A percentile compares a stretch with the other conserved stretches of the same genome.
Conservation (phyloP, 2,888 invertebrate genomes). For the Scaptomyza caliginosa region DNA sequence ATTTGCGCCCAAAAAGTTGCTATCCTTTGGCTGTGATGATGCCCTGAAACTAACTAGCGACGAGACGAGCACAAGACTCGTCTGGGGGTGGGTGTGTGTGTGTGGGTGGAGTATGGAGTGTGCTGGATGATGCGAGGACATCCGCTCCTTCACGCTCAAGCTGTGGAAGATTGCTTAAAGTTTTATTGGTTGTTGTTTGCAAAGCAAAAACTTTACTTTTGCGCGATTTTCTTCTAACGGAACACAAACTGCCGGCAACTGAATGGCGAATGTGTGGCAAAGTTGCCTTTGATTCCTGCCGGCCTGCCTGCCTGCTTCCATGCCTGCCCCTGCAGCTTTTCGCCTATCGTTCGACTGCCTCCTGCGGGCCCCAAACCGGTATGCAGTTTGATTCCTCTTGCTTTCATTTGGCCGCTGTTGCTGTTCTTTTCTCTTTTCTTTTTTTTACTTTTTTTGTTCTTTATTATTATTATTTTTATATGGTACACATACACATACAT, state of each 20-base stretch:
- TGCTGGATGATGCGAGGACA: constrained; percentile 27
- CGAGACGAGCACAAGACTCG: constrained; percentile 7
- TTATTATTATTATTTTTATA: constrained; percentile 14
- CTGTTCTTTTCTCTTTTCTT: constrained; percentile 2
- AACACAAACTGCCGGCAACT: constrained; percentile 57
- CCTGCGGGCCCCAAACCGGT: constrained; percentile 7
- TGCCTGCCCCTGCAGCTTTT: constrained; percentile 19
- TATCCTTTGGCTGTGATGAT: constrained; percentile 36
- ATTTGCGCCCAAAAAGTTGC: constrained; percentile 54
- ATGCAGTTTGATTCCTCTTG: constrained; percentile 46
- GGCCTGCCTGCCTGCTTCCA: constrained; percentile 21
- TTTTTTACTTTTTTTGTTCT: constrained; percentile 6
- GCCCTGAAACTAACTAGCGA: constrained; percentile 30
- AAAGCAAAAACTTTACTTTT: constrained; percentile 77
- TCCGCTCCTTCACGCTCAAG: constrained; percentile 64
- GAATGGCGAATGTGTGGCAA: constrained; percentile 57
- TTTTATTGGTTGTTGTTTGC: constrained; percentile 81
- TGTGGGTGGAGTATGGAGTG: background rate
- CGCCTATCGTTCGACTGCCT: background rate
- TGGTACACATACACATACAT: constrained; percentile 12
- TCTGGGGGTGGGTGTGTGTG: background rate
- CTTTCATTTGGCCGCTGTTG: constrained; percentile 38
- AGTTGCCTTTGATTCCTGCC: constrained; percentile 47
- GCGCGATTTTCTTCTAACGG: constrained; percentile 65
- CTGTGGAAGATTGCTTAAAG: constrained; percentile 79